Percentiles rank a stretch among this genome's conserved stretches.
Evolutionary conservation across 2,888 invertebrate genomes (phyloP).

Genomic region (Exocentrus adspersus): DNA sequence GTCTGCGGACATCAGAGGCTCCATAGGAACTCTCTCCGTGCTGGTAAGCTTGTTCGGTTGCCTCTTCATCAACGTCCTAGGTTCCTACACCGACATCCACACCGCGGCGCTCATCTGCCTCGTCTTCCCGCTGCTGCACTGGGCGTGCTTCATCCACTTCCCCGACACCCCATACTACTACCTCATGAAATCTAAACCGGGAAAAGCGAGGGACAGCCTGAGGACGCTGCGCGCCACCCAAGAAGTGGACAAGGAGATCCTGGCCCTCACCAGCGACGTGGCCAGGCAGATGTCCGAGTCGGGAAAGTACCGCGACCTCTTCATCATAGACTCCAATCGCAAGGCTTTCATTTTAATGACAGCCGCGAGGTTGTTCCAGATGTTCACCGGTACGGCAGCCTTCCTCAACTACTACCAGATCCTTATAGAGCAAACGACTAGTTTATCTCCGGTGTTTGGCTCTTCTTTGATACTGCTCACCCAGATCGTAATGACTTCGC

Average conservation of each 20-base stretch:
- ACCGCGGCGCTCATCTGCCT: slow-evolving; percentile 42
- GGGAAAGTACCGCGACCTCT: slow-evolving; percentile 67
- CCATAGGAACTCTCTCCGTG: slow-evolving; percentile 29
- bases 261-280: slow-evolving; percentile 47
- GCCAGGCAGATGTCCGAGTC: slow-evolving; percentile 54
- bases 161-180: slow-evolving; percentile 58
- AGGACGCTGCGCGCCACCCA: slow-evolving; percentile 46
- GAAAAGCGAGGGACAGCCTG: slow-evolving; percentile 47
- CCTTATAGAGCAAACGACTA: slow-evolving; percentile 55
- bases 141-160: slow-evolving; percentile 50
- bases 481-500: slow-evolving; percentile 56
- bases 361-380: slow-evolving; percentile 61
- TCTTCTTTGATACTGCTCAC: slow-evolving; percentile 63
- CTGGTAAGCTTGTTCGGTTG: slow-evolving; percentile 18
- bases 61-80: slow-evolving; percentile 47
- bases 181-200: slow-evolving; percentile 47
- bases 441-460: slow-evolving; percentile 54
- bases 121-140: slow-evolving; percentile 47
- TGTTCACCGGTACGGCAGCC: slow-evolving; percentile 52
- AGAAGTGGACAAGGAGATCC: slow-evolving; percentile 52
- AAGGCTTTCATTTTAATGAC: slow-evolving; percentile 71
- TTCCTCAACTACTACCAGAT: slow-evolving; percentile 52
- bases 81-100: slow-evolving; percentile 47
- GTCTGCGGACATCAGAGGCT: slow-evolving; percentile 47
- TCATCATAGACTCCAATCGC: slow-evolving; percentile 68